Evolutionary conservation across 2,888 invertebrate genomes (phyloP), one percentile per base, ranked within the genome.

Genomic region (Ochropacha duplaris): DNA sequence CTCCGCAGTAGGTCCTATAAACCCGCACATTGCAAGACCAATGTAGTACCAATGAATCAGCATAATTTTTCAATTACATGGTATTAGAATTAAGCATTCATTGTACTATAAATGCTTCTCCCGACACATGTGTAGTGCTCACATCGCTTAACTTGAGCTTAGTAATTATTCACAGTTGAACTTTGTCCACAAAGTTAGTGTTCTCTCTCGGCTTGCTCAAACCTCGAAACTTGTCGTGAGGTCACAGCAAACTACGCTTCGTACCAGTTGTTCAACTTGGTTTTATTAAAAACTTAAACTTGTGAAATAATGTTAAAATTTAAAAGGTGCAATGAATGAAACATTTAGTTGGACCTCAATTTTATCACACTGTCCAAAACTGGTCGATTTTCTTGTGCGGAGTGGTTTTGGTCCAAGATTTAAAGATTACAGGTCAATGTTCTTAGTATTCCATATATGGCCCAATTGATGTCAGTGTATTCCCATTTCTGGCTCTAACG

Each of bases 151-250:
- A 71, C 72, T 74, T 77, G 73, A 70, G 64, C 75, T 75, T 59
- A 72, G 76, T 72, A 83, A 84, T 84, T 84, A 83, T 82, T 81
- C 81, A 79, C 66, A 76, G 75, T 74, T 74, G 62, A 82, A 83
- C 73, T 83, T 81, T 65, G 55, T 58, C 74, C 68, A 62, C 76
- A 69, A 78, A 81, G 74, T 83, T 79, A 74, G 64, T 68, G 68
- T 70, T 71, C 67, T 62, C 69, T 71, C 67, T 62, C 69, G 61
- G 65, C 63, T 68, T 66, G 61, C 61, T 58, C 57, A 58, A 72
- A 71, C 72, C 71, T 71, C 62, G 59, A 55, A 58, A 56, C 70
- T 69, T 54, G 63, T 61, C 60, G 69, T 69, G 71, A 68, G 70
- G 73, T 69, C 73, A 69, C 68, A 57, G 58, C 69, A 64, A 71